A percentile compares a stretch with the other conserved stretches of the same genome.
These are phyloP conservation scores for Lytechinus pictus DNA, from an alignment of 35 echinoderm and acorn worm species.

Conservation along the genomic window DNA sequence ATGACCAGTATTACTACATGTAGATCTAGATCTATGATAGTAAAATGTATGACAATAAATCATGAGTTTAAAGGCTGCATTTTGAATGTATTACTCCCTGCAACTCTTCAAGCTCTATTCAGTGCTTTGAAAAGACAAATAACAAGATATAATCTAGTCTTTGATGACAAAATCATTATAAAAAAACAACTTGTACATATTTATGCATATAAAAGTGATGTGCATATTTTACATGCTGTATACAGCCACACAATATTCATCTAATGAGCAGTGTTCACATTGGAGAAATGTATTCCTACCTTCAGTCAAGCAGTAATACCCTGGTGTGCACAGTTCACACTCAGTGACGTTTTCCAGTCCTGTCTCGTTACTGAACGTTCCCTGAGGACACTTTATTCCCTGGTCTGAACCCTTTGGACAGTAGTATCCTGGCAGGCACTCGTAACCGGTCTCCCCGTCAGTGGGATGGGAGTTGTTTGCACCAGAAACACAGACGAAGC, in stretches of 20 bases:
- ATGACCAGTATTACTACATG: too few relatives aligned
- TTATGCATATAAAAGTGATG: too few relatives aligned
- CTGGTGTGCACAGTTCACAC: constrained; percentile 87
- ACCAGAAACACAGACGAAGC: constrained; percentile 93
- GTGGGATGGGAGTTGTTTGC: constrained; percentile 81
- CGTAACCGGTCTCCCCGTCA: constrained; percentile 92
- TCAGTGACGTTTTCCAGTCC: constrained; percentile 97
- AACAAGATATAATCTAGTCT: too few relatives aligned
- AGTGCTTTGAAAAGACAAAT: too few relatives aligned
- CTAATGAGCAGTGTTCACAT: neutral
- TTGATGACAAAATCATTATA: too few relatives aligned
- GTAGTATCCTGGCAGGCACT: constrained; percentile 95
- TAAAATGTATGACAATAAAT: too few relatives aligned
- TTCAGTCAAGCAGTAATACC: constrained; percentile 86
- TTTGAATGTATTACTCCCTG: too few relatives aligned
- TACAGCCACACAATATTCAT: neutral
- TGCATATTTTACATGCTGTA: too few relatives aligned
- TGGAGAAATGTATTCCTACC: constrained; percentile 47
- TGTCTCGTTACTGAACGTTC: constrained; percentile 91
- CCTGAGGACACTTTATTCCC: constrained; percentile 89
- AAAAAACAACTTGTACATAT: too few relatives aligned
- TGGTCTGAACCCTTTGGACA: constrained; percentile 96
- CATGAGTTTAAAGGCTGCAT: too few relatives aligned
- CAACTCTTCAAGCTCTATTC: too few relatives aligned
- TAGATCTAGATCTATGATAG: too few relatives aligned